Evolutionary conservation across 1,140 invertebrate species (phyloP).

Genomic region (Thaumetopoea pityocampa): DNA sequence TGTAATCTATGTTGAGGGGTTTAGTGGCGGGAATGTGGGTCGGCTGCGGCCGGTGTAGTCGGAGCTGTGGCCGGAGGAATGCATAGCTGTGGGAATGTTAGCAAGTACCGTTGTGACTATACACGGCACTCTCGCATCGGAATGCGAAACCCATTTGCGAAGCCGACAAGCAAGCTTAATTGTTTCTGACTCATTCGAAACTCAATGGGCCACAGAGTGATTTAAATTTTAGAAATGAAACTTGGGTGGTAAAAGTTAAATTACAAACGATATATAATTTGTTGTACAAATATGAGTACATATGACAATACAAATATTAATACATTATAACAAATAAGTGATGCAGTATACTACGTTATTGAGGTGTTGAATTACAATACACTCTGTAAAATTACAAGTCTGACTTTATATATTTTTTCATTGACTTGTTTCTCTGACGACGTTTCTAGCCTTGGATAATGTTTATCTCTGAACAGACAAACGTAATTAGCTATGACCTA

Average conservation of each 20-base stretch:
- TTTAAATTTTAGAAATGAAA: too few relatives aligned
- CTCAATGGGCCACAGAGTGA: constrained; percentile 32
- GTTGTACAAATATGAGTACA: too few relatives aligned
- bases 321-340: too few relatives aligned
- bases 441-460: constrained; percentile 3
- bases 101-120: constrained; percentile 65
- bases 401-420: too few relatives aligned
- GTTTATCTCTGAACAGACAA: constrained; percentile 15
- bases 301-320: too few relatives aligned
- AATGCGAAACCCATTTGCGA: constrained; percentile 70
- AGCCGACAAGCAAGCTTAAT: constrained; percentile 44
- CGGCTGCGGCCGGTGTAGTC: constrained; percentile 22
- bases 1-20: constrained; percentile 7
- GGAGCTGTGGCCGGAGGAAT: constrained; percentile 45
- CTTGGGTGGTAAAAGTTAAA: too few relatives aligned
- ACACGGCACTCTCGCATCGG: constrained; percentile 35
- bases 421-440: too few relatives aligned
- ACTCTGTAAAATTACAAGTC: too few relatives aligned
- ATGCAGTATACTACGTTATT: too few relatives aligned
- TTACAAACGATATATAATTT: too few relatives aligned
- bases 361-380: too few relatives aligned
- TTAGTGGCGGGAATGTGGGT: constrained; percentile 45
- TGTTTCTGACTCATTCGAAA: constrained; percentile 56
- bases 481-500: constrained; percentile 25
- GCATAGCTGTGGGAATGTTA: constrained; percentile 66